Conservation (phyloP, 2,888 invertebrate genomes). For the Troides oblongomaculatus region DNA sequence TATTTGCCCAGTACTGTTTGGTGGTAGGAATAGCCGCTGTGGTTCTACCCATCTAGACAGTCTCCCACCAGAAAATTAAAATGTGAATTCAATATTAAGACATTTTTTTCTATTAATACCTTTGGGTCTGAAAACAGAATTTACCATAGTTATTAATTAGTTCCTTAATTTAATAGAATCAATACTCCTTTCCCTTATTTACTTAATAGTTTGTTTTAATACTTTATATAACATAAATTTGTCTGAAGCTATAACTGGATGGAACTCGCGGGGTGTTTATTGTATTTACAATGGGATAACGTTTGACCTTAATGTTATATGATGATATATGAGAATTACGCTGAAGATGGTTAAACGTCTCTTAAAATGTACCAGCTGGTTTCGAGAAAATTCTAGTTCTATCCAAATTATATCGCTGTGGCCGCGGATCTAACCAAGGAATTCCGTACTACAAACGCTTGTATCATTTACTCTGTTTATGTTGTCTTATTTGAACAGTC, state of each 20-base stretch:
- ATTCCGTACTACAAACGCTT: background rate
- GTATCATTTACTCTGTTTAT: background rate
- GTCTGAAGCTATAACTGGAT: background rate
- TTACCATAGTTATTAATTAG: background rate
- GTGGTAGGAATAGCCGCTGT: no score
- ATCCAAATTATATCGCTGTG: background rate
- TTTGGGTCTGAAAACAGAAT: no score
- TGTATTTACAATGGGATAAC: background rate
- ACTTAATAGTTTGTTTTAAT: background rate
- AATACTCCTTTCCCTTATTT: background rate
- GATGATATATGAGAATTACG: background rate
- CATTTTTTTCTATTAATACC: no score
- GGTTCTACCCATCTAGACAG: no score
- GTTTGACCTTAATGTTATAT: background rate
- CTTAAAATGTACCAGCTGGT: background rate
- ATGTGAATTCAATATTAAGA: no score
- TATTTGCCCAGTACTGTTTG: no score
- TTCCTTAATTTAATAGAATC: background rate
- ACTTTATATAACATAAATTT: background rate
- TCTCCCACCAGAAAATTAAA: no score
- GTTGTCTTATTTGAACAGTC: background rate
- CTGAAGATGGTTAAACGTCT: background rate
- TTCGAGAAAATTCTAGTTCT: background rate
- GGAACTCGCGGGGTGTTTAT: background rate
- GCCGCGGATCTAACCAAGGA: background rate